phyloP scores from a whole-genome alignment of 2,113 vertebrate genomes.

The Dromaius novaehollandiae region DNA sequence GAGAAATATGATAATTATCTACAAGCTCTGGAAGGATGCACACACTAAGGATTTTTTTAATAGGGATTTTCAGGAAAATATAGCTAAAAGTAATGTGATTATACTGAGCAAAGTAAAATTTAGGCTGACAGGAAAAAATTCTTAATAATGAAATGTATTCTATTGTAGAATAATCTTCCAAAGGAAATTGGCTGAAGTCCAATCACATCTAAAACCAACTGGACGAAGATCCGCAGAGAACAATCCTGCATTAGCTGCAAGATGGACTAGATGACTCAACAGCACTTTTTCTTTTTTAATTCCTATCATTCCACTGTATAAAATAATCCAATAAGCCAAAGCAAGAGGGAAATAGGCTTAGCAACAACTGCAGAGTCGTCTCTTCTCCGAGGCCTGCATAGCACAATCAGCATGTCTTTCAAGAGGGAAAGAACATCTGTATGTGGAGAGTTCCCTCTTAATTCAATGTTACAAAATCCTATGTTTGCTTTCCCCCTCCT shows the following conservation, averaged over 20 bases:
- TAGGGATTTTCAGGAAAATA: constrained; percentile 46
- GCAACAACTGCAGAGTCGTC: neutral
- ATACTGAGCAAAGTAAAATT: constrained; percentile 42
- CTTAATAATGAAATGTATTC: constrained; percentile 31
- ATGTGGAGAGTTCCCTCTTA: neutral
- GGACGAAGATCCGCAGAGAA: constrained; percentile 12
- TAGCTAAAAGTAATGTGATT: constrained; percentile 47
- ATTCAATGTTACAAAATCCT: neutral
- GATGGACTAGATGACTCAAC: constrained; percentile 45
- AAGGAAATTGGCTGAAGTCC: constrained; percentile 36
- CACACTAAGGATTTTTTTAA: constrained; percentile 15
- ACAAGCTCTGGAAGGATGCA: constrained; percentile 24
- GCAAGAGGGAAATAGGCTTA: constrained; percentile 34
- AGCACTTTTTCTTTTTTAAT: constrained; percentile 13
- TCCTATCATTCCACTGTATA: constrained; percentile 24
- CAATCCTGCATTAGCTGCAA: constrained; percentile 37
- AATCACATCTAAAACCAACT: constrained; percentile 16
- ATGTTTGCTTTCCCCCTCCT: neutral
- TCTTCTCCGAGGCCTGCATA: neutral
- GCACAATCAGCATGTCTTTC: neutral
- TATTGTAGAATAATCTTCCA: constrained; percentile 51
- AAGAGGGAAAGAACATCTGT: neutral
- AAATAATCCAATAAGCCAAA: constrained; percentile 56
- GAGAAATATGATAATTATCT: constrained; percentile 48
- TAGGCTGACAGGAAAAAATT: constrained; percentile 34